Conservation (phyloP, 2,113 vertebrate genomes). For the Coptodon rendalli region DNA sequence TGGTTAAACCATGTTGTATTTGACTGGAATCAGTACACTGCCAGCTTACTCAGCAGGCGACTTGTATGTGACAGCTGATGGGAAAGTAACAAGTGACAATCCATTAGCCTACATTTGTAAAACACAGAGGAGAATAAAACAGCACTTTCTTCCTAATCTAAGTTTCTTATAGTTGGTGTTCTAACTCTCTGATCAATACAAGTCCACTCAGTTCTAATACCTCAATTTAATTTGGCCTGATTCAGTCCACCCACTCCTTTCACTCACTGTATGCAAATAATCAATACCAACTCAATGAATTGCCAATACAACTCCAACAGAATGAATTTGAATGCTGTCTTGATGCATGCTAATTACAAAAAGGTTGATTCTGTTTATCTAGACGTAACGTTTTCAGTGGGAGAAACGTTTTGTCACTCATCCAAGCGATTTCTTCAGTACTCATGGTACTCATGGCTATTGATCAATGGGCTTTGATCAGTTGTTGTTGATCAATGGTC, state of each 20-base stretch:
- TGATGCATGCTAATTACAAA: not conserved
- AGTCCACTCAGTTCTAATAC: not conserved
- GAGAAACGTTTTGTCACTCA: not conserved
- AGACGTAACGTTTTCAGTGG: not conserved
- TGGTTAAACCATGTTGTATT: not conserved
- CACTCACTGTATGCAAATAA: not conserved
- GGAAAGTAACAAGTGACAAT: not conserved
- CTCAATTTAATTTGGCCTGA: not conserved
- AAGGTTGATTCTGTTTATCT: not conserved
- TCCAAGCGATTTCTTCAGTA: not conserved
- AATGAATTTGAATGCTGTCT: not conserved
- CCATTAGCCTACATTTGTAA: not conserved
- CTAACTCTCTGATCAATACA: not conserved
- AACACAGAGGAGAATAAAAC: not conserved
- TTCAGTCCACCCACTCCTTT: not conserved
- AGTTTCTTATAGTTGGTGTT: not conserved
- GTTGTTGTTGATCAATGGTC: not conserved
- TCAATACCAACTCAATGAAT: not conserved
- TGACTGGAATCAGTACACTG: not conserved
- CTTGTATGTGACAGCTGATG: not conserved
- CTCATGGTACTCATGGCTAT: not conserved
- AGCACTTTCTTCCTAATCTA: not conserved
- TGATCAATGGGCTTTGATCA: not conserved
- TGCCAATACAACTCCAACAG: not conserved
- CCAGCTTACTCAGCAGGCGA: not conserved